Conservation (phyloP, 2,888 invertebrate genomes). For the Stenchaetothrips biformis region DNA sequence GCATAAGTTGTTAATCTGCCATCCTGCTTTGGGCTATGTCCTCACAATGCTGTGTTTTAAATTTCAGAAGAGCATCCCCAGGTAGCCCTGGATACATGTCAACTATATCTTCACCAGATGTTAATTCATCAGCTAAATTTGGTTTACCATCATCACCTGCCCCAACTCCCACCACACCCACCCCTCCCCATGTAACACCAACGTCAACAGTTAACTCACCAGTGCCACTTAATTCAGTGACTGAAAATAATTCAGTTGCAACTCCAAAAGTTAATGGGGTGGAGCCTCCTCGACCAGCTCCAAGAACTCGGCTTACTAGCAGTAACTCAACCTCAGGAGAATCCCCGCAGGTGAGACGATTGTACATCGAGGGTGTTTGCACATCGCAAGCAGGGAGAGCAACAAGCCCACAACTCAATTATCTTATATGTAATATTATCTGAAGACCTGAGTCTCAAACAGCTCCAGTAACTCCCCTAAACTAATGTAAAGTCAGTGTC, state of each 20-base stretch:
- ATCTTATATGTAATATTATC: no score
- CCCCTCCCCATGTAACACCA: neutral
- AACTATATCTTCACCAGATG: neutral
- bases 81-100: conserved; percentile 38
- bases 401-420: neutral
- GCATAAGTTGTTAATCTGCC: neutral
- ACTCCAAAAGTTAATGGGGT: conserved; percentile 29
- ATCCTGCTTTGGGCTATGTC: neutral
- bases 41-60: no score
- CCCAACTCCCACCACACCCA: neutral
- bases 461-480: no score
- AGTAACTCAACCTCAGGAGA: conserved; percentile 14
- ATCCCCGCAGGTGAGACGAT: neutral
- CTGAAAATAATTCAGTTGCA: conserved; percentile 27
- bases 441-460: no score
- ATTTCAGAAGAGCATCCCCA: conserved; percentile 45
- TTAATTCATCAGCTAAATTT: neutral
- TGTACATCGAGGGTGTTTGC: neutral
- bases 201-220: neutral
- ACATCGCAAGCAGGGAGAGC: conserved; percentile 20
- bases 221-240: neutral
- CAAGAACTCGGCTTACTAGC: conserved; percentile 31
- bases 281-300: conserved; percentile 36
- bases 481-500: no score
- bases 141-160: conserved; percentile 1